A percentile compares a stretch with the other conserved stretches of the same genome.
Conservation (phyloP, 2,888 invertebrate genomes). For the Mythimna albipuncta region DNA sequence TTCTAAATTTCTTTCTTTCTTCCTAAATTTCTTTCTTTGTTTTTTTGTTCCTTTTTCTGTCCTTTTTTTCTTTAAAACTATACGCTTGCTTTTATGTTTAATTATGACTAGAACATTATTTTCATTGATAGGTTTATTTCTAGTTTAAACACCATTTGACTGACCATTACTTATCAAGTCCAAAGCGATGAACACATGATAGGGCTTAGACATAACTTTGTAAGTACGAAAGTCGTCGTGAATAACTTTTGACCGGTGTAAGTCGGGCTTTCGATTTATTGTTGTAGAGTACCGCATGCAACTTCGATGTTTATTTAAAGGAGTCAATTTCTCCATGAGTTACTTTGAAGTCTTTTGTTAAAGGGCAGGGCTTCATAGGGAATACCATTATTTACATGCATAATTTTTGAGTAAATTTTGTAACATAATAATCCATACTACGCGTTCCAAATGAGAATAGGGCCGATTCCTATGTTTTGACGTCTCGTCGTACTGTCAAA, state of each 20-base stretch:
- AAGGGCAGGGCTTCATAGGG: not conserved
- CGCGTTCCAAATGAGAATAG: too few species aligned
- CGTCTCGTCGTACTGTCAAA: too few species aligned
- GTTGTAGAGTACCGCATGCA: not conserved
- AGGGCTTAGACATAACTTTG: not conserved
- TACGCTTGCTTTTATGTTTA: not conserved
- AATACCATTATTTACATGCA: not conserved
- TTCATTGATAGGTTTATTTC: not conserved
- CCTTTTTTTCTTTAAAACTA: not conserved
- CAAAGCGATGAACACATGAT: slow-evolving; percentile 11
- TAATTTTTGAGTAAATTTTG: too few species aligned
- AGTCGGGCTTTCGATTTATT: slow-evolving; percentile 11
- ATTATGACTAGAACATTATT: not conserved
- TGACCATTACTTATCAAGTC: not conserved
- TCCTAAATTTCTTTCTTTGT: not conserved
- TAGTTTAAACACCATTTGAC: not conserved
- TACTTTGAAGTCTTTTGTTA: not conserved
- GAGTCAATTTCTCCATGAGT: not conserved
- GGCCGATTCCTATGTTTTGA: too few species aligned
- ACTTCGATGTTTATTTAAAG: not conserved
- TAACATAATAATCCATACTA: too few species aligned
- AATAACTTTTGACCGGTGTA: not conserved
- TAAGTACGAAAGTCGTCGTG: not conserved
- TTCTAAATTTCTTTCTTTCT: too few species aligned
- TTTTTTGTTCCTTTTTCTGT: too few species aligned